Percentiles rank a stretch among this genome's conserved stretches.
phyloP scores from a whole-genome alignment of 2,797 vertebrate genomes.

The Catharus ustulatus region DNA sequence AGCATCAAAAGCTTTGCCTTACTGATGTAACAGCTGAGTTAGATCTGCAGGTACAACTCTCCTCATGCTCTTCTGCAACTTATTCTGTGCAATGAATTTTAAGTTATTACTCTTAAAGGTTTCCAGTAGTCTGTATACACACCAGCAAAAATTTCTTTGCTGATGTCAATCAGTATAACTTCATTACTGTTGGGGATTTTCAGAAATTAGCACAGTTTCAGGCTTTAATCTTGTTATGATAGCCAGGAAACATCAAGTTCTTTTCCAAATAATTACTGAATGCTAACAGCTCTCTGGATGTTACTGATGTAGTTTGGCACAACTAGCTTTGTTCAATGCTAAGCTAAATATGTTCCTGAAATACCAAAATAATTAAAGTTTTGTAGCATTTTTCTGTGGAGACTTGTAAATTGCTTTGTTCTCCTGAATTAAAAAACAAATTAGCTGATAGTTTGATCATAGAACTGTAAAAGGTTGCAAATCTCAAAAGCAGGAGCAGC shows the following conservation, averaged over 20 bases:
- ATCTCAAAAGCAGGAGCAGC: neutral
- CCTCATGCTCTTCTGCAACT: neutral
- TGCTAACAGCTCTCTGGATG: neutral
- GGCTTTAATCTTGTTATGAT: neutral
- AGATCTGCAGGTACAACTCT: neutral
- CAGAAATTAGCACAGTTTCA: neutral
- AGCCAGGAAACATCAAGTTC: neutral
- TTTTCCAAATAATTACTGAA: neutral
- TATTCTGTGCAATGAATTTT: neutral
- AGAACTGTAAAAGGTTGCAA: neutral
- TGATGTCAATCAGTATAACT: neutral
- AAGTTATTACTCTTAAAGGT: neutral
- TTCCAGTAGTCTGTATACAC: neutral
- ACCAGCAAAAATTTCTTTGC: neutral
- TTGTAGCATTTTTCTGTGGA: neutral
- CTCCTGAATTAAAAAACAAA: neutral
- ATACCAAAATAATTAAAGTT: slow-evolving; percentile 16
- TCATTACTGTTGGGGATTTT: neutral
- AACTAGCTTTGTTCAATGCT: neutral
- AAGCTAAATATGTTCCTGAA: neutral
- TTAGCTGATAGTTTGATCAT: neutral
- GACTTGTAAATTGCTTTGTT: slow-evolving; percentile 2
- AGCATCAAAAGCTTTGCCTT: neutral
- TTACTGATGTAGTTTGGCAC: neutral
- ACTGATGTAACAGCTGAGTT: neutral